These are phyloP conservation scores for Gordius sp. DNA, from an alignment of 2,888 invertebrate genomes.

Conservation along the genomic window DNA sequence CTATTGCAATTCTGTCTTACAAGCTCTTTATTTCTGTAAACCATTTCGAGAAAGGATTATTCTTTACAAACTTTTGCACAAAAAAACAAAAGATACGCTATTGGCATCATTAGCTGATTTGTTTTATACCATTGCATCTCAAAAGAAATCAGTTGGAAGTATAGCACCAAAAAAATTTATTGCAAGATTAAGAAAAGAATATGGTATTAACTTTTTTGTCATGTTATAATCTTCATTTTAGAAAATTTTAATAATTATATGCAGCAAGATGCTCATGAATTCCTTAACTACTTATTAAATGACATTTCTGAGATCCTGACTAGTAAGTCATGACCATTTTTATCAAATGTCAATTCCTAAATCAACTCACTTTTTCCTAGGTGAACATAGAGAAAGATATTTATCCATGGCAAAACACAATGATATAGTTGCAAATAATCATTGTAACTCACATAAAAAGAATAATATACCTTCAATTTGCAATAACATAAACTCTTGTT, in stretches of 20 bases:
- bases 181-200: conserved; percentile 81
- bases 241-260: conserved; percentile 98
- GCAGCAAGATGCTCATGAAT: conserved; percentile 99
- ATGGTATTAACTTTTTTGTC: conserved; percentile 38
- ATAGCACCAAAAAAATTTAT: conserved; percentile 99
- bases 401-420: no score
- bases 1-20: conserved; percentile 95
- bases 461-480: no score
- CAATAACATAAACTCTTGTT: no score
- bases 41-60: conserved; percentile 94
- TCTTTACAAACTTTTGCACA: conserved; percentile 49
- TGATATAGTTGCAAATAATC: no score
- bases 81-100: conserved; percentile 54
- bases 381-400: no score
- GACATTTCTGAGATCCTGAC: conserved; percentile 88
- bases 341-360: no score
- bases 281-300: conserved; percentile 91
- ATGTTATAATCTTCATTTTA: conserved; percentile 29
- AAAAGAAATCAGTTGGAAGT: conserved; percentile 92
- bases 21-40: conserved; percentile 94
- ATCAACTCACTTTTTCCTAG: no score
- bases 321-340: no score
- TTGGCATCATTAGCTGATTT: conserved; percentile 89
- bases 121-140: conserved; percentile 96
- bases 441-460: no score